These are phyloP conservation scores for Taeniopygia guttata DNA, from an alignment of 2,797 vertebrate genomes.

Conservation along the genomic window DNA sequence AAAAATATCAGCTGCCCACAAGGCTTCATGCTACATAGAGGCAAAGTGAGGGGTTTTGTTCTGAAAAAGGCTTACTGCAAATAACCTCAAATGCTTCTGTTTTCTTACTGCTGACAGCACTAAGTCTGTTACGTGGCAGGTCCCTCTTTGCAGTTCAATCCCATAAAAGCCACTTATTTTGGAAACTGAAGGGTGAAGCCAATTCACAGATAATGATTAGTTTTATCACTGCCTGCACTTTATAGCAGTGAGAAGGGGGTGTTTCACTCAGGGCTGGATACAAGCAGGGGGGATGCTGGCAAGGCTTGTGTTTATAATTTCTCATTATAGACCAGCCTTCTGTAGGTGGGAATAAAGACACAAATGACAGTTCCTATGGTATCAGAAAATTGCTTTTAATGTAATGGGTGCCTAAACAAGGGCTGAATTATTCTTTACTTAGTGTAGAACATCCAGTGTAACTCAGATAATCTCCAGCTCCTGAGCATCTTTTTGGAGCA, in stretches of 20 bases:
- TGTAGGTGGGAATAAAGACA: neutral
- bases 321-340: neutral
- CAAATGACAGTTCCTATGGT: neutral
- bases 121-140: neutral
- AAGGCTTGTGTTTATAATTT: neutral
- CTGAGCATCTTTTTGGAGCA: neutral
- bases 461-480: neutral
- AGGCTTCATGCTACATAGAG: fast-evolving
- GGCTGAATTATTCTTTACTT: neutral
- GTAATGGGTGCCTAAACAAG: neutral
- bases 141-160: neutral
- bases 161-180: neutral
- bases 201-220: neutral
- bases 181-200: neutral
- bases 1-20: conserved; percentile 3
- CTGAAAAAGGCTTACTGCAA: neutral
- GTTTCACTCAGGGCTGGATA: neutral
- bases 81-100: neutral
- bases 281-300: neutral
- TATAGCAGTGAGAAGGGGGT: neutral
- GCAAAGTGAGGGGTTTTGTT: neutral
- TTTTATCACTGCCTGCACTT: neutral
- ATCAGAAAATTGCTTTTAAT: neutral
- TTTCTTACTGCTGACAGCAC: neutral
- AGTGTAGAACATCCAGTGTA: neutral